These are phyloP conservation scores for Coracias cyanogaster DNA, from an alignment of 2,797 vertebrate species.

Conservation along the genomic window DNA sequence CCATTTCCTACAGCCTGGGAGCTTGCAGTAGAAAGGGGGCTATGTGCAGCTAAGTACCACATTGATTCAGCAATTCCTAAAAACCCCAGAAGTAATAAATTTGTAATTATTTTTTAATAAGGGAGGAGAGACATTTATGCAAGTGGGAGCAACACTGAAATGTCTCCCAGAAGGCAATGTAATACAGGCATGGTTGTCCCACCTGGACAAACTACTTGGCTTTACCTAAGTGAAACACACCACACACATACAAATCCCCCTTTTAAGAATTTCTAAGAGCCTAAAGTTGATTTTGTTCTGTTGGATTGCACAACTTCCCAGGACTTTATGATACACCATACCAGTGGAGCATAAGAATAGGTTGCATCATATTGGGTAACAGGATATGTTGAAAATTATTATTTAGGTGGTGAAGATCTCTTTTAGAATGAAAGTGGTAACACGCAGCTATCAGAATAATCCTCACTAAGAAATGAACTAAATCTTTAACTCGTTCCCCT, in stretches of 20 bases:
- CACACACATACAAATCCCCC: neutral
- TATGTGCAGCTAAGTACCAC: neutral
- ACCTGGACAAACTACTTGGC: neutral
- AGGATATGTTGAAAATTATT: slow-evolving; percentile 43
- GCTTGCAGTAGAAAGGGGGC: neutral
- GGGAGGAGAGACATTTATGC: neutral
- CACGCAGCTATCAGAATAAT: neutral
- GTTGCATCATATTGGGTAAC: slow-evolving; percentile 41
- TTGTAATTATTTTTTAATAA: neutral
- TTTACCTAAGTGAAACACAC: neutral
- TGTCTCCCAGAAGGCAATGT: neutral
- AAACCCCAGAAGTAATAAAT: rapidly evolving
- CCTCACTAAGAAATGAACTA: neutral
- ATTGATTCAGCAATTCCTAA: neutral
- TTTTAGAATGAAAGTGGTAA: neutral
- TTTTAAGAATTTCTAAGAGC: neutral
- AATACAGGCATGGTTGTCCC: neutral
- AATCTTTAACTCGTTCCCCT: neutral
- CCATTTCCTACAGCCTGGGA: neutral
- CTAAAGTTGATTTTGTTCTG: neutral
- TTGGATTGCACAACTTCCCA: neutral
- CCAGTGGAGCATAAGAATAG: neutral
- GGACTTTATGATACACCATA: neutral
- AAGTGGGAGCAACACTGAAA: neutral
- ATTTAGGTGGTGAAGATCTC: neutral